Base-by-base conservation (phyloP, 2,888 invertebrate genomes). In the Synergus japonicus region DNA sequence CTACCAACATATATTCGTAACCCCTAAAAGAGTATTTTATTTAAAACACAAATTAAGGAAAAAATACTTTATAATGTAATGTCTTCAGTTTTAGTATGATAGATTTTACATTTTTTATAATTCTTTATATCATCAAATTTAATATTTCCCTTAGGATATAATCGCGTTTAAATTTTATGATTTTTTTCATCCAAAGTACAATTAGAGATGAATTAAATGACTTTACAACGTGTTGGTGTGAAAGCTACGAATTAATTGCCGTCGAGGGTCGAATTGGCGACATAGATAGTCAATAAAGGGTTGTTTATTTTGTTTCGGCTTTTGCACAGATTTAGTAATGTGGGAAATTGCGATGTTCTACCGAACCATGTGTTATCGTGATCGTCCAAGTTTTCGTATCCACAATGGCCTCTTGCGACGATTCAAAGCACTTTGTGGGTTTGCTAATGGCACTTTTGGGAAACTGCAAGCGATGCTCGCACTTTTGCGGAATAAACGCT, bases 331-430 rank as follows among this genome's bases (percentile, higher is more conserved):
- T 73, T 73, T 73, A 73, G 73, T 58, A 73, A 73, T 54, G n/a
- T 37, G 37, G 73, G 37, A 73, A 54, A 73, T 73, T 69, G 49
- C 69, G 60, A 77, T 80, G 78, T 82, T 82, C 63, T 76, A 60
- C 78, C 80, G 66, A 80, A 82, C 82, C 82, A 82, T 81, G 84
- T 87, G 86, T 88, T 88, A 88, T 88, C 87, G 84, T 84, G 84
- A 87, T 86, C 86, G 86, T 79, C 85, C 84, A 88, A 89, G 85
- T 88, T 89, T 88, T 81, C 86, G 83, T 83, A 85, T 86, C 86
- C 84, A 83, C 87, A 86, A 87, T 87, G 84, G 88, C 83, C 84
- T 84, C 83, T 81, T 83, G 82, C 83, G 82, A 87, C 84, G 83
- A 83, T 84, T 84, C 83, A 79, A 84, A 83, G 83, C 85, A 86